These are phyloP conservation scores for Drosophila colorata DNA, from an alignment of 2,888 invertebrate genomes.

Conservation along the genomic window DNA sequence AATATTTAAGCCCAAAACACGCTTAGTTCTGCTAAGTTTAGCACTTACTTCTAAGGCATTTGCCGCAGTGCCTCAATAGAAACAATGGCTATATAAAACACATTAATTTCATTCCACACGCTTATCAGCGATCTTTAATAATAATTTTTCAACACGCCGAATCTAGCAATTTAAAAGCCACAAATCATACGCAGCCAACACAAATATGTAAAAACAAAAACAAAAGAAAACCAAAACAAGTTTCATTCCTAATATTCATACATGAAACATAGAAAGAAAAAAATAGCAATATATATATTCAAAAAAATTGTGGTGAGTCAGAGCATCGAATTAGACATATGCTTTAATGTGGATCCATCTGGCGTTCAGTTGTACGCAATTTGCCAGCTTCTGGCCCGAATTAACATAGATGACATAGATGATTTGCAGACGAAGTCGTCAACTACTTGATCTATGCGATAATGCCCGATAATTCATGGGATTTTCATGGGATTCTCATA, in stretches of 20 bases:
- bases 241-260: constrained; percentile 21
- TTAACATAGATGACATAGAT: constrained; percentile 54
- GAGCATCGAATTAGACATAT: constrained; percentile 25
- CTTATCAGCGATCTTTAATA: constrained; percentile 52
- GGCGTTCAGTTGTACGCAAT: constrained; percentile 22
- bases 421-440: constrained; percentile 9
- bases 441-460: constrained; percentile 10
- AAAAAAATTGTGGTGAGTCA: constrained; percentile 59
- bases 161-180: constrained; percentile 69
- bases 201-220: constrained; percentile 9
- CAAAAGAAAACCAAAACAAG: constrained; percentile 43
- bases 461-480: constrained; percentile 25
- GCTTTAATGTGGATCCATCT: constrained; percentile 29
- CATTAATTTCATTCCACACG: constrained; percentile 55
- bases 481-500: not conserved
- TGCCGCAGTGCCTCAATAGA: not conserved
- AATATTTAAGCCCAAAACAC: not conserved
- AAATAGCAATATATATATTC: constrained; percentile 16
- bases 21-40: not conserved
- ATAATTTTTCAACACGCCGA: constrained; percentile 50
- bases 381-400: constrained; percentile 35
- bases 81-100: constrained; percentile 17
- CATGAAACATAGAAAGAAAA: constrained; percentile 15
- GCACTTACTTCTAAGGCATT: constrained; percentile 1
- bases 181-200: constrained; percentile 57